phyloP scores from a whole-genome alignment of 2,888 invertebrate species.

The Cetonia aurata region DNA sequence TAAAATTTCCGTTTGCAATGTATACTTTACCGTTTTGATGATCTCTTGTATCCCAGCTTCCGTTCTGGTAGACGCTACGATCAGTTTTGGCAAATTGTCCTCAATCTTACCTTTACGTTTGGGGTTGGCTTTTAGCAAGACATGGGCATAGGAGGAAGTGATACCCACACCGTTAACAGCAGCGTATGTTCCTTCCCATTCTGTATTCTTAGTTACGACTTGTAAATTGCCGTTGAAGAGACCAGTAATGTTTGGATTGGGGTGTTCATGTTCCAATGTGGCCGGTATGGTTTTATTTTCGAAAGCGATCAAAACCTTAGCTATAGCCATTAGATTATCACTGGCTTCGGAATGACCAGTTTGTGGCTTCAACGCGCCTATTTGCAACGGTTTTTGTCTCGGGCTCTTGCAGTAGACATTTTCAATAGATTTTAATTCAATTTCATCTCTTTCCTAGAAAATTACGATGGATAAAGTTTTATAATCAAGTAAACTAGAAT shows the following conservation, averaged over 20 bases:
- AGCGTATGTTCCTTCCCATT: conserved; percentile 89
- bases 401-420: conserved; percentile 87
- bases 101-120: conserved; percentile 71
- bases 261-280: conserved; percentile 88
- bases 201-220: conserved; percentile 84
- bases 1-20: conserved; percentile 4
- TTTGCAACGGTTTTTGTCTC: conserved; percentile 80
- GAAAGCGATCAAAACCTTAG: conserved; percentile 93
- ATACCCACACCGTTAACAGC: conserved; percentile 98
- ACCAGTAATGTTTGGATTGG: conserved; percentile 91
- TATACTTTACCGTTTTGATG: conserved; percentile 67
- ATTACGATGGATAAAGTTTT: no score
- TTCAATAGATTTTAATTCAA: conserved; percentile 93
- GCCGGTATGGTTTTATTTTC: conserved; percentile 89
- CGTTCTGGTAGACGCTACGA: conserved; percentile 87
- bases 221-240: conserved; percentile 81
- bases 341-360: conserved; percentile 98
- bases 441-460: conserved; percentile 64
- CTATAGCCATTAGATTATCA: conserved; percentile 87
- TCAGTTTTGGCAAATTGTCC: conserved; percentile 74
- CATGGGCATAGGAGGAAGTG: conserved; percentile 94
- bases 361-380: conserved; percentile 97
- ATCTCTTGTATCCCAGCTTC: conserved; percentile 80
- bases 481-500: not conserved
- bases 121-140: conserved; percentile 84